Evolutionary conservation across 2,113 vertebrate species (phyloP).

Genomic region (Sinocyclocheilus anophthalmus): DNA sequence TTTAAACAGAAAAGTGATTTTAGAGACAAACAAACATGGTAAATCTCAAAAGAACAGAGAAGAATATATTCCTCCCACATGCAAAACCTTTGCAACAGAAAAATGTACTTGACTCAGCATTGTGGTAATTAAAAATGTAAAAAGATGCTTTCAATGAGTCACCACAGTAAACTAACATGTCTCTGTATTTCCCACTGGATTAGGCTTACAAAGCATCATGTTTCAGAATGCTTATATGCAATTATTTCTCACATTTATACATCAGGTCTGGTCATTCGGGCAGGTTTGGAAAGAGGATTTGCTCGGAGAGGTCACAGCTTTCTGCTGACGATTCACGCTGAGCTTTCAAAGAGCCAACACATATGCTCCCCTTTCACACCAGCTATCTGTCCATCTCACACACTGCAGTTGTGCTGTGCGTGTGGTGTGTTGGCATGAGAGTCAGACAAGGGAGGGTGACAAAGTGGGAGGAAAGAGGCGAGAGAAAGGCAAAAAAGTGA

Average conservation of each 20-base stretch:
- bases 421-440: slow-evolving; percentile 6
- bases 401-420: slow-evolving; percentile 7
- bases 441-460: background rate
- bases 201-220: background rate
- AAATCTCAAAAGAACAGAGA: background rate
- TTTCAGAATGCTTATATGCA: background rate
- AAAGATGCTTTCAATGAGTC: background rate
- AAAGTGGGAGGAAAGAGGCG: background rate
- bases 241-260: background rate
- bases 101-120: background rate
- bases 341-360: slow-evolving; percentile 15
- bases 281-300: background rate
- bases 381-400: slow-evolving; percentile 28
- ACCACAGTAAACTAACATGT: background rate
- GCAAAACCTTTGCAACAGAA: background rate
- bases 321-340: slow-evolving; percentile 21
- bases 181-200: background rate
- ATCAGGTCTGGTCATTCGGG: background rate
- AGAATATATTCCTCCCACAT: background rate
- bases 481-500: background rate
- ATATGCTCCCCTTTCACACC: slow-evolving; percentile 29
- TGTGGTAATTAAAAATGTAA: background rate
- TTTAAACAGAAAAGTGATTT: background rate
- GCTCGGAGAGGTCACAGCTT: slow-evolving; percentile 5
- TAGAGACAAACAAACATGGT: background rate